Conservation (phyloP, 2,113 vertebrate species). For the Oreotrochilus melanogaster region DNA sequence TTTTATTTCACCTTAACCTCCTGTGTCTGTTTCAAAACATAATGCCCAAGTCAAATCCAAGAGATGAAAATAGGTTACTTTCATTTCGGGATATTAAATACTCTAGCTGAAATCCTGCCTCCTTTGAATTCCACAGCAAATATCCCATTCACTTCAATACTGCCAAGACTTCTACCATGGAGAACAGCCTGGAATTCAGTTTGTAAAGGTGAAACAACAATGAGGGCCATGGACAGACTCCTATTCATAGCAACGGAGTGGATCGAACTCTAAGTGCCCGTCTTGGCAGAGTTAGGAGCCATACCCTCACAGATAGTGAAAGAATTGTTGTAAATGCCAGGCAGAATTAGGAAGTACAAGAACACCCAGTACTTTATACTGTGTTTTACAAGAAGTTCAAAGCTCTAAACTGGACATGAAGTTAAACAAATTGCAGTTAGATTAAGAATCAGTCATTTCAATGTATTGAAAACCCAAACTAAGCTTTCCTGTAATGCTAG, state of each 20-base stretch:
- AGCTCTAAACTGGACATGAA: slow-evolving; percentile 44
- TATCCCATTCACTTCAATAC: background rate
- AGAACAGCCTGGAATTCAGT: slow-evolving; percentile 55
- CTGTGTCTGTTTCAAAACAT: slow-evolving; percentile 18
- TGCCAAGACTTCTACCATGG: slow-evolving; percentile 48
- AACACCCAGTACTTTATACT: slow-evolving; percentile 45
- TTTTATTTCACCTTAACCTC: slow-evolving; percentile 21
- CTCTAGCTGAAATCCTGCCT: background rate
- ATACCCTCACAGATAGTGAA: slow-evolving; percentile 6
- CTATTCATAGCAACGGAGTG: slow-evolving; percentile 22
- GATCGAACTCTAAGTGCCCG: background rate
- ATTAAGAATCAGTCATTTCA: slow-evolving; percentile 31
- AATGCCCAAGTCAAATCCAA: slow-evolving; percentile 8
- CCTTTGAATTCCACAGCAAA: slow-evolving; percentile 33
- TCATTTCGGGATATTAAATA: slow-evolving; percentile 14
- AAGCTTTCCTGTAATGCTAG: background rate
- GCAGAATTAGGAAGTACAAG: slow-evolving; percentile 69
- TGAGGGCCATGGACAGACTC: slow-evolving; percentile 8
- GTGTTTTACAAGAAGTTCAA: slow-evolving; percentile 62
- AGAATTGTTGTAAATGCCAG: slow-evolving; percentile 67
- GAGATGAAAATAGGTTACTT: background rate
- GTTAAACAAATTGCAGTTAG: slow-evolving; percentile 54
- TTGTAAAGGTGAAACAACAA: slow-evolving; percentile 45
- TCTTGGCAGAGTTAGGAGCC: slow-evolving; percentile 27
- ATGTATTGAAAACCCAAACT: background rate